phyloP scores from a whole-genome alignment of 1,140 invertebrate species.

The Heterodera carotae region DNA sequence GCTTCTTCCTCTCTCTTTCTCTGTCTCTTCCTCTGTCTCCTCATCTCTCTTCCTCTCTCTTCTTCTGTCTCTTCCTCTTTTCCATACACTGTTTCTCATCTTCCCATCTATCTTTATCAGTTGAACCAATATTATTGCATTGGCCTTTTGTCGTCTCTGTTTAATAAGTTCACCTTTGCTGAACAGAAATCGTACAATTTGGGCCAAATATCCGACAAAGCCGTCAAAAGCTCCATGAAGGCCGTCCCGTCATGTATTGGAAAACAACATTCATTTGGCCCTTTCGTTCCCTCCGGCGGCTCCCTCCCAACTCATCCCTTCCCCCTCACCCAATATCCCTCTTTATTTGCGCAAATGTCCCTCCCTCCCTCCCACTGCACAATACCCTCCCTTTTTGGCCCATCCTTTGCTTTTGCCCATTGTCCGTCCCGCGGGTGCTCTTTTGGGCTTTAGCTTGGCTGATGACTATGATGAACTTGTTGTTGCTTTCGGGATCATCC shows the following conservation, averaged over 20 bases:
- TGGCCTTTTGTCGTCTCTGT: too few species aligned
- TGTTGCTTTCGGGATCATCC: not conserved
- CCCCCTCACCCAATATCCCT: too few species aligned
- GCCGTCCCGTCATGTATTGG: not conserved
- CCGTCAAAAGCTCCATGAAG: not conserved
- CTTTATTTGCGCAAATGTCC: not conserved
- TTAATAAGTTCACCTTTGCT: too few species aligned
- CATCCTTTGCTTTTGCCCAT: not conserved
- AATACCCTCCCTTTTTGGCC: not conserved
- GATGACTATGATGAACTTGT: not conserved
- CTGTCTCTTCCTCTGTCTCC: not conserved
- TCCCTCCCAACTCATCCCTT: not conserved
- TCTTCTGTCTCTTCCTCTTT: constrained; percentile 6
- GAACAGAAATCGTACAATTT: constrained; percentile 8
- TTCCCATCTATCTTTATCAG: not conserved
- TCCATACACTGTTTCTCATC: not conserved
- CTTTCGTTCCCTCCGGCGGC: constrained; percentile 4
- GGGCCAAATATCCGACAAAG: constrained; percentile 11
- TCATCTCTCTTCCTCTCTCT: not conserved
- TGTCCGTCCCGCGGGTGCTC: not conserved
- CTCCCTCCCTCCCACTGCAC: not conserved
- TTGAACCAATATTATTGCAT: not conserved
- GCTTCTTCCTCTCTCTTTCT: not conserved
- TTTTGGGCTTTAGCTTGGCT: not conserved
- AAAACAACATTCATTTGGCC: not conserved